Percentiles rank a stretch among this genome's conserved stretches.
Conservation (phyloP, 2,113 vertebrate genomes). For the Choloepus hoffmanni region DNA sequence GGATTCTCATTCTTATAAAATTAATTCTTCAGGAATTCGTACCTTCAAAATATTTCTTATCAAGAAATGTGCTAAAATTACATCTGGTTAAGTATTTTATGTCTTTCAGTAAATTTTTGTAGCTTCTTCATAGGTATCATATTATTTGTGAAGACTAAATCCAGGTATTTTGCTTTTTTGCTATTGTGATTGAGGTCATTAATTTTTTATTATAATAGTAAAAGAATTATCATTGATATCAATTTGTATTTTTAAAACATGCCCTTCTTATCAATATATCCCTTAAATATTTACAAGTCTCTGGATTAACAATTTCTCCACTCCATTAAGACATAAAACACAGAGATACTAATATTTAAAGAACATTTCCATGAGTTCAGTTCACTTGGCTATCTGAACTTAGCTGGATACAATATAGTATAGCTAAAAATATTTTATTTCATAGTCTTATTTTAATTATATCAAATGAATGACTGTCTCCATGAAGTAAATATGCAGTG, state of each 20-base stretch:
- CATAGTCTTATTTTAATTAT: no score
- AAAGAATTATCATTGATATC: not conserved
- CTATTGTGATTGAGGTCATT: not conserved
- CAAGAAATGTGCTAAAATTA: not conserved
- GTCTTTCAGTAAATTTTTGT: not conserved
- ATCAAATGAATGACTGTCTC: no score
- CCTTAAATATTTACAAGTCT: not conserved
- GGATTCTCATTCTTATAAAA: not conserved
- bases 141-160: not conserved
- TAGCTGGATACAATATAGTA: not conserved
- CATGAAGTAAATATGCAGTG: not conserved
- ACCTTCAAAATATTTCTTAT: not conserved
- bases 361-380: not conserved
- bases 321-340: not conserved
- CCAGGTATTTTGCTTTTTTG: not conserved
- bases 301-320: not conserved
- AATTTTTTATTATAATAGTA: not conserved
- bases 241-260: not conserved
- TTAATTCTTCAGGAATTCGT: slow-evolving; percentile 11
- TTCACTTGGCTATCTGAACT: not conserved
- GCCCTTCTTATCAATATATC: not conserved
- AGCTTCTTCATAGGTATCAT: not conserved
- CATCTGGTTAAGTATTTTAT: not conserved
- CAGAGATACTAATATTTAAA: not conserved
- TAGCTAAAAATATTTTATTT: no score